Evolutionary conservation across 1,140 invertebrate species (phyloP).

Genomic region (Neodiprion lecontei): DNA sequence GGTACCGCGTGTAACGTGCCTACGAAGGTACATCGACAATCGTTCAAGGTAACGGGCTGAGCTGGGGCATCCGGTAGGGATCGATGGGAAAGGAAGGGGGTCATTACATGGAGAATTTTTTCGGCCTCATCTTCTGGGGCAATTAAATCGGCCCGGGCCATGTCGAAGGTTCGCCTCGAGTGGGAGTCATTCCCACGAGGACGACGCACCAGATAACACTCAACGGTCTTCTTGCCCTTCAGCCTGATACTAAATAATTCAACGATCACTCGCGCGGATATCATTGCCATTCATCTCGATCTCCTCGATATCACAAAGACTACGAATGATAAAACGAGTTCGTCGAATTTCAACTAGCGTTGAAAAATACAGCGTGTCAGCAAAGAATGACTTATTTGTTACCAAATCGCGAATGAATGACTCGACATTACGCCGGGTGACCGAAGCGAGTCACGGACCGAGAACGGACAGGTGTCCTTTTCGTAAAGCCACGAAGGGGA

Average conservation of each 20-base stretch:
- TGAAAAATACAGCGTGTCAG: too few relatives aligned
- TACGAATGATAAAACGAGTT: too few relatives aligned
- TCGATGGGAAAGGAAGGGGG: conserved; percentile 44
- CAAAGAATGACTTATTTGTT: too few relatives aligned
- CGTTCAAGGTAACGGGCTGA: too few relatives aligned
- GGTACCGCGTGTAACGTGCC: too few relatives aligned
- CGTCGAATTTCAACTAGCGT: too few relatives aligned
- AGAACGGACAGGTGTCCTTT: background rate
- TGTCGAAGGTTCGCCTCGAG: conserved; percentile 27
- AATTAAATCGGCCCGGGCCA: conserved; percentile 46
- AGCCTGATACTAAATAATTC: background rate
- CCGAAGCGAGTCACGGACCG: background rate
- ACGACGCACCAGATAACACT: conserved; percentile 10
- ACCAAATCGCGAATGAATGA: too few relatives aligned
- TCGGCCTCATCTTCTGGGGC: conserved; percentile 38
- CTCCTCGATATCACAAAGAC: background rate
- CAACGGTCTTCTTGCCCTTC: background rate
- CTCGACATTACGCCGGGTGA: too few relatives aligned
- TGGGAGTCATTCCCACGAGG: conserved; percentile 39
- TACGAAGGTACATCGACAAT: too few relatives aligned
- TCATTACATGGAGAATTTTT: conserved; percentile 45
- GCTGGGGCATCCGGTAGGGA: too few relatives aligned
- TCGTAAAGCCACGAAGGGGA: background rate
- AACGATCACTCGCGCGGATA: background rate
- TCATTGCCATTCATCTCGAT: background rate